Base-by-base conservation (phyloP, 2,888 invertebrate genomes). In the Idaea dimidiata region DNA sequence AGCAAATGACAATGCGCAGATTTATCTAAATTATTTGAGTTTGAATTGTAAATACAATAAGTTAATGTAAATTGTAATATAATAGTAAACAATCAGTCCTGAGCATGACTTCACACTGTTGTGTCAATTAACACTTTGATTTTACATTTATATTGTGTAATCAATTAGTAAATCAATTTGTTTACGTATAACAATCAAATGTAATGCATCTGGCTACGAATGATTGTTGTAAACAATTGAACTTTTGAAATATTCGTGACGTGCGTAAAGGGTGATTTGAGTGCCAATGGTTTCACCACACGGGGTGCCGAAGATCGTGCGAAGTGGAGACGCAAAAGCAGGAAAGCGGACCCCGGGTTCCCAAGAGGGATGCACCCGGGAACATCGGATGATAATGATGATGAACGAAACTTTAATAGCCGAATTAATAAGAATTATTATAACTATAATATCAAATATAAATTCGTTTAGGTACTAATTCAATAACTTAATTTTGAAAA, bases 401-500 rank as follows among this genome's bases (percentile, higher is more conserved):
- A n/a, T n/a, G n/a, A n/a, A n/a, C n/a, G n/a, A n/a, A n/a, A n/a
- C n/a, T n/a, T n/a, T n/a, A n/a, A n/a, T n/a, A n/a, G n/a, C n/a
- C n/a, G n/a, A n/a, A n/a, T n/a, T n/a, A n/a, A n/a, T n/a, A n/a
- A n/a, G n/a, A n/a, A n/a, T n/a, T n/a, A n/a, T n/a, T n/a, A n/a
- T n/a, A n/a, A n/a, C n/a, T n/a, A n/a, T n/a, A n/a, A n/a, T n/a
- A n/a, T n/a, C n/a, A n/a, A n/a, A n/a, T n/a, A n/a, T n/a, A 66
- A 62, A 61, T 65, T 66, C 63, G 62, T 61, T 66, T 63, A n/a
- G n/a, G n/a, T n/a, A 67, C 65, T 65, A 60, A 63, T 24, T 24
- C 64, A 57, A 60, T 62, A 63, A 64, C 66, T 66, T 63, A 66
- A 68, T 66, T 68, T 67, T 71, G 71, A 62, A 61, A 59, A 43